Base-by-base conservation (phyloP, 2,113 vertebrate genomes). In the Tichodroma muraria region DNA sequence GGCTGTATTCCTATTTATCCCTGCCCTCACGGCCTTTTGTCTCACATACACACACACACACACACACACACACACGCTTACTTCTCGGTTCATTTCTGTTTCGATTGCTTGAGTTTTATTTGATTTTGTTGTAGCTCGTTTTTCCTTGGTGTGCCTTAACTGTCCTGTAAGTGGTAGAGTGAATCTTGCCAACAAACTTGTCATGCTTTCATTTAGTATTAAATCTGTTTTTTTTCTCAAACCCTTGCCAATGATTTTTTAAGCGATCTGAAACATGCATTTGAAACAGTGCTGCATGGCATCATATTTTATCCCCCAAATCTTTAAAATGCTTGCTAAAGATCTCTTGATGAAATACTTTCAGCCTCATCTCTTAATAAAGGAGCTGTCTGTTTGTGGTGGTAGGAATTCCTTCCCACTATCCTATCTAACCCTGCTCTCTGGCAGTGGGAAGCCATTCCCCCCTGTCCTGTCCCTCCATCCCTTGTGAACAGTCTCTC, bases 251-350 rank as follows among this genome's bases (percentile, higher is more conserved):
- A 23, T 14, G 24, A 30, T 30, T 44, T 52, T 79, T 79, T 14
- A 64, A 44, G 24, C 0, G 0, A 30, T n/a, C 11, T 63, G 38
- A 54, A 53, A 15, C 20, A 18, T n/a, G 61, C 1, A 2, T 52
- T 52, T 24, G 4, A 16, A 60, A 31, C 25, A 20, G 10, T 60
- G 20, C 47, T 40, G 23, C 21, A 24, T 11, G 9, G 9, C 23
- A 50, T 9, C 27, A 22, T 22, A 28, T 35, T 24, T 9, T 31
- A 57, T 37, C 4, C 8, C 33, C 20, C 10, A 38, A 9, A 61
- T 64, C n/a, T 57, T 81, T 61, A 47, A 60, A 80, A 15, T 15
- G 8, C 9, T 69, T 2, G 0, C 33, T 59, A 20, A 42, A 71
- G 9, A 7, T 42, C 10, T 88, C n/a, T 47, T 70, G 54, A 33